phyloP scores from a whole-genome alignment of 2,888 invertebrate species.

The Seira musarum region DNA sequence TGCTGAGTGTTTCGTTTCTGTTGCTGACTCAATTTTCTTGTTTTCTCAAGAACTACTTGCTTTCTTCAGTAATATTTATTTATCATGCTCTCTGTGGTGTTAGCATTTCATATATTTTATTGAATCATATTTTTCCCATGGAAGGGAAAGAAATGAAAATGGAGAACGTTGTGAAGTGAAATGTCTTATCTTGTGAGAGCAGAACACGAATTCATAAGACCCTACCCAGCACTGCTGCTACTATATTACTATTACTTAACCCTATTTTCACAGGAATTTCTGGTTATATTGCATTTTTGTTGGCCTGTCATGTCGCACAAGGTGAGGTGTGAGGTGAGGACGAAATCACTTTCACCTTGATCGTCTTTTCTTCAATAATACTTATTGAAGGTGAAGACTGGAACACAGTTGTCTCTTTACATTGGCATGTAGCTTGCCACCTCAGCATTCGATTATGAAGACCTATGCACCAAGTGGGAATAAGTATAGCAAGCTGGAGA shows the following conservation, averaged over 20 bases:
- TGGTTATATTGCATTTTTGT: neutral
- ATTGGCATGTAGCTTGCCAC: neutral
- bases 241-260: neutral
- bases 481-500: neutral
- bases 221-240: too few relatives aligned
- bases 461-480: neutral
- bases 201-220: too few relatives aligned
- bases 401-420: neutral
- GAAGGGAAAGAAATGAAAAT: neutral
- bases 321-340: constrained; percentile 1
- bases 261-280: neutral
- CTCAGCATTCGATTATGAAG: neutral
- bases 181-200: neutral
- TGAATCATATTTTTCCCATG: constrained; percentile 14
- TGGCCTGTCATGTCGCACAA: neutral
- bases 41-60: neutral
- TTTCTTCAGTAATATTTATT: neutral
- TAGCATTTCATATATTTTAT: constrained; percentile 18
- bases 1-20: neutral
- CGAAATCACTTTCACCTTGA: constrained; percentile 11
- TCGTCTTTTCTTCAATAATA: neutral
- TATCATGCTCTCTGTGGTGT: constrained; percentile 5
- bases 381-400: too few relatives aligned
- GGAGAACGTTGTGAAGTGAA: constrained; percentile 6
- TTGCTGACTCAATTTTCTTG: constrained; percentile 11